These are phyloP conservation scores for Clarias laeviceps DNA, from an alignment of 2,797 vertebrate species.

Conservation along the genomic window DNA sequence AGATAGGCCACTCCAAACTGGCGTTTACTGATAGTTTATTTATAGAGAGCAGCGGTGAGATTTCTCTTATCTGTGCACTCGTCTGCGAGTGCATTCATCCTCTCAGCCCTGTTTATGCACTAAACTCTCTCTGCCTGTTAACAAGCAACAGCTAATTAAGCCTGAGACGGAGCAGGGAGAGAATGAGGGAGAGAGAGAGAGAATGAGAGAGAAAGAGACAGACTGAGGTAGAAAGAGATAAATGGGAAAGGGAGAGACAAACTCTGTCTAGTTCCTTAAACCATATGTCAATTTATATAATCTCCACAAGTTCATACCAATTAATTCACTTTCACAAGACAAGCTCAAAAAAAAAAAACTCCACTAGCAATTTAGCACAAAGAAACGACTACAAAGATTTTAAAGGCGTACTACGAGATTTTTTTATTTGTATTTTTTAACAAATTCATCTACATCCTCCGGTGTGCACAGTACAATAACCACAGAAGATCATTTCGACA, in stretches of 20 bases:
- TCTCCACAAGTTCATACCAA: not conserved
- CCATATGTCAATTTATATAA: not conserved
- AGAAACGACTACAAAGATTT: not conserved
- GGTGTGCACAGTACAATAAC: not conserved
- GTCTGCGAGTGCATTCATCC: slow-evolving; percentile 46
- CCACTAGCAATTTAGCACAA: no score
- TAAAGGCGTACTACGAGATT: not conserved
- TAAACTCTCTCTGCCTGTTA: slow-evolving; percentile 55
- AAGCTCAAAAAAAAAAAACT: not conserved
- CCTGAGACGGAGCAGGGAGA: slow-evolving; percentile 42
- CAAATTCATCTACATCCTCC: not conserved
- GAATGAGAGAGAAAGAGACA: slow-evolving; percentile 17
- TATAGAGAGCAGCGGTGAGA: slow-evolving; percentile 50
- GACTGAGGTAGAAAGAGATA: not conserved
- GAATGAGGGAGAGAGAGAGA: slow-evolving; percentile 18
- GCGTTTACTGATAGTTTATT: slow-evolving; percentile 56
- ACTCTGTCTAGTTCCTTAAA: not conserved
- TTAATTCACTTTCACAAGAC: not conserved
- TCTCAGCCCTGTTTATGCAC: slow-evolving; percentile 54
- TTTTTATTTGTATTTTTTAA: no score
- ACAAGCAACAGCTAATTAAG: slow-evolving; percentile 57
- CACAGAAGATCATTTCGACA: not conserved
- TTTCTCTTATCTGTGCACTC: slow-evolving; percentile 53
- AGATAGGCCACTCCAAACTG: slow-evolving; percentile 53
- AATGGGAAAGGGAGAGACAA: not conserved